A percentile compares a stretch with the other conserved stretches of the same genome.
These are phyloP conservation scores for Lutraria rhynchaena DNA, from an alignment of 1,140 invertebrate species.

Conservation along the genomic window DNA sequence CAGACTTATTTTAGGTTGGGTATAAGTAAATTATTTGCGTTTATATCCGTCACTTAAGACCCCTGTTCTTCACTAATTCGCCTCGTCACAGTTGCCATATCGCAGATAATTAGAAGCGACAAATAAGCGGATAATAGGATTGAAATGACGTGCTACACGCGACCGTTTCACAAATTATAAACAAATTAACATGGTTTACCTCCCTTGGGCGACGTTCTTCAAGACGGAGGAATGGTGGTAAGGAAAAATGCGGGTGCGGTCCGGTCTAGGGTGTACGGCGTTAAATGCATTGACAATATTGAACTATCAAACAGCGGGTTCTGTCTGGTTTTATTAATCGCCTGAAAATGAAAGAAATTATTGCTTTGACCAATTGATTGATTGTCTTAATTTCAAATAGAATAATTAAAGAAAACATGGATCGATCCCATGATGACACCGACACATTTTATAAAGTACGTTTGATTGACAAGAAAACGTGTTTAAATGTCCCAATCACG, in stretches of 20 bases:
- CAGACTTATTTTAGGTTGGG: background rate
- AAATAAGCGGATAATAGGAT: slow-evolving; percentile 55
- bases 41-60: slow-evolving; percentile 3
- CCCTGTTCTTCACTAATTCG: slow-evolving; percentile 19
- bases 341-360: no score
- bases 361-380: background rate
- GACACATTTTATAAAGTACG: no score
- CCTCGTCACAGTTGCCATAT: slow-evolving; percentile 11
- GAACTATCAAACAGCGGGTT: no score
- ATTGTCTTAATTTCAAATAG: slow-evolving; percentile 1
- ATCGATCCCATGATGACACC: background rate
- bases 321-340: no score
- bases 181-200: slow-evolving; percentile 59
- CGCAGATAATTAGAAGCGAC: slow-evolving; percentile 54
- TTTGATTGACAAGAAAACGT: no score
- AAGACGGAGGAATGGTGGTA: background rate
- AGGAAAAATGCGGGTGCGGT: no score
- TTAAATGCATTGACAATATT: no score
- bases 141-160: slow-evolving; percentile 58
- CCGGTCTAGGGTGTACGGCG: no score
- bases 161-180: slow-evolving; percentile 58
- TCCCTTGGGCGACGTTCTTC: slow-evolving; percentile 42
- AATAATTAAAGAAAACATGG: background rate
- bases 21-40: slow-evolving; percentile 23
- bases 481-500: no score